Evolutionary conservation across 2,888 invertebrate species (phyloP), one percentile per base, ranked within the genome.

Genomic region (Brachyptera risi): DNA sequence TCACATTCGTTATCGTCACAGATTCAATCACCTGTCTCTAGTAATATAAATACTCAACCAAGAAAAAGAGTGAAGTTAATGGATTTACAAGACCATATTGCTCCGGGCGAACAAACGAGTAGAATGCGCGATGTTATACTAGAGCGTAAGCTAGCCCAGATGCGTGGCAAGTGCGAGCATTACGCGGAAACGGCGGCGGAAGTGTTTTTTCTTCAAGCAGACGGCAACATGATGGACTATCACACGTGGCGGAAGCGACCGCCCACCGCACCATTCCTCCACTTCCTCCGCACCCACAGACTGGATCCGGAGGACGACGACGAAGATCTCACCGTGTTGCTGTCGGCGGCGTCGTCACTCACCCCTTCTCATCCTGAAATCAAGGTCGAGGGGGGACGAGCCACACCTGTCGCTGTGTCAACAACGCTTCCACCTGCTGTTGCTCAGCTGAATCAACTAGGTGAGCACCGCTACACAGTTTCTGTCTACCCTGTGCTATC

Each of bases 201-300:
- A 79, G 80, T 90, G 71, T 95, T 87, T 79, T 94, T 90, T 77
- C 83, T 95, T 69, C 90, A 92, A 78, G 85, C 84, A 69, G 89
- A 89, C 68, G 91, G 92, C 65, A 91, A 92, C 77, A 85, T 94
- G 80, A 86, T 92, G 84, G 95, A 96, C 74, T 91, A 88, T 76
- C 84, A 84, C 68, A 79, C 83, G 68, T 95, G 92, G 89, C 86
- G 88, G 68, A 92, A 91, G 75, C 81, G 88, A 69, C 87, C 91
- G 66, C 84, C 89, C 61, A 83, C 85, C 67, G 83, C 87, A 63
- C 86, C 87, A 73, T 86, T 90, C 71, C 73, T 87, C 63, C 82
- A 86, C 59, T 92, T 90, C 74, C 78, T 90, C 68, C 86, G 87
- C 71, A 86, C 88, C 70, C 84, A 87, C 69, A 81, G 82, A 63